Percentiles rank a stretch among this genome's conserved stretches.
Conservation (phyloP, 2,888 invertebrate species). For the Nymphalis c-album region DNA sequence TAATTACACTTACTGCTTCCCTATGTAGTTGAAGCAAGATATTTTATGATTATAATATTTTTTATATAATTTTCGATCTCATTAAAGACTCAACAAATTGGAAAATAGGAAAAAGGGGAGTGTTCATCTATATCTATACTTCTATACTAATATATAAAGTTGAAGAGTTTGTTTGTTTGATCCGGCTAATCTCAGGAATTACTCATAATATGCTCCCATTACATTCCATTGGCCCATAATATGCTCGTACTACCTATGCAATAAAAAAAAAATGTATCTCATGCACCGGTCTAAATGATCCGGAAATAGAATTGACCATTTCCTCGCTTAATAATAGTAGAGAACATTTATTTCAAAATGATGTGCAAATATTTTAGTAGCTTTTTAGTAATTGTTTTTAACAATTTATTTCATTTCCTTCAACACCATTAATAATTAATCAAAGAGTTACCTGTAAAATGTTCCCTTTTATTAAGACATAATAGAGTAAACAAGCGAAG, state of each 20-base stretch:
- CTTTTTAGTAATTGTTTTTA: neutral
- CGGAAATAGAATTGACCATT: constrained; percentile 17
- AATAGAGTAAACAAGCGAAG: constrained; percentile 4
- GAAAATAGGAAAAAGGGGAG: neutral
- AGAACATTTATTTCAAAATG: neutral
- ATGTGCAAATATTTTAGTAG: neutral
- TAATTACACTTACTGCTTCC: neutral
- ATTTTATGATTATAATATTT: neutral
- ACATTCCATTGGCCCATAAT: no score
- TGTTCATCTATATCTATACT: no score
- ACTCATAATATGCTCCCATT: no score
- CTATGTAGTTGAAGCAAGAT: neutral
- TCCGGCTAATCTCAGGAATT: no score
- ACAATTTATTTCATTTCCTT: no score
- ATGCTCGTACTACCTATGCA: no score
- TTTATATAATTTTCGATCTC: constrained; percentile 13
- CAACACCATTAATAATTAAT: no score
- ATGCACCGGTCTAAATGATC: constrained; percentile 13
- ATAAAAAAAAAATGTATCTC: no score
- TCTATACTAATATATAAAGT: no score
- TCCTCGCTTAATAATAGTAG: constrained; percentile 8
- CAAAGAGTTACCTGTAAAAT: no score
- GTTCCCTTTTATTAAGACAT: neutral
- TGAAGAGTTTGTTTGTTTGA: no score
- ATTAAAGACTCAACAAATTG: constrained; percentile 7